phyloP scores from a whole-genome alignment of 2,888 invertebrate genomes.

The Antitype chi region DNA sequence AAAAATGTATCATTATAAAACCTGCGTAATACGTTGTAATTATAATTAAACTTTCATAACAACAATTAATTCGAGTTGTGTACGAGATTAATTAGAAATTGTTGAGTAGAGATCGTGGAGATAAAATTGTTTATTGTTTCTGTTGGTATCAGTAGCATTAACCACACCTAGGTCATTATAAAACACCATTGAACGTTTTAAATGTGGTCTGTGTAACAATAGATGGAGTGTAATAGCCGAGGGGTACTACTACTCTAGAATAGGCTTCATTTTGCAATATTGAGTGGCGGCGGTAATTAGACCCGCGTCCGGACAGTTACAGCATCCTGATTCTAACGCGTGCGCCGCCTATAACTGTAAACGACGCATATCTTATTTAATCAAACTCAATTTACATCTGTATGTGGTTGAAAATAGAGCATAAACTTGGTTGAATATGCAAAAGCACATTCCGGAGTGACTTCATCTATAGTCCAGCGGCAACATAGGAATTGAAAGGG shows the following conservation, averaged over 20 bases:
- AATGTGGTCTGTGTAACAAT: slow-evolving; percentile 86
- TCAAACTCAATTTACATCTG: slow-evolving; percentile 48
- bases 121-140: slow-evolving; percentile 83
- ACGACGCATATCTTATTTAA: slow-evolving; percentile 54
- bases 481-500: slow-evolving; percentile 61
- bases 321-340: slow-evolving; percentile 89
- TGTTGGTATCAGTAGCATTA: slow-evolving; percentile 73
- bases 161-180: slow-evolving; percentile 83
- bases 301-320: slow-evolving; percentile 86
- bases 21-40: slow-evolving; percentile 76
- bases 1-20: slow-evolving; percentile 73
- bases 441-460: slow-evolving; percentile 67
- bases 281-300: slow-evolving; percentile 88
- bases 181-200: slow-evolving; percentile 79
- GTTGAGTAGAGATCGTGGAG: slow-evolving; percentile 76
- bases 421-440: slow-evolving; percentile 57
- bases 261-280: slow-evolving; percentile 88
- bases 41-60: slow-evolving; percentile 87
- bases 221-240: slow-evolving; percentile 81
- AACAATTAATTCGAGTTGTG: slow-evolving; percentile 83
- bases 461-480: slow-evolving; percentile 70
- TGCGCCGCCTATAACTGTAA: slow-evolving; percentile 61
- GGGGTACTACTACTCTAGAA: slow-evolving; percentile 83
- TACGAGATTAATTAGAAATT: slow-evolving; percentile 86
- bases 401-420: slow-evolving; percentile 44